Evolutionary conservation across 1,140 invertebrate genomes (phyloP).

Genomic region (Trachymyrmex cornetzi): DNA sequence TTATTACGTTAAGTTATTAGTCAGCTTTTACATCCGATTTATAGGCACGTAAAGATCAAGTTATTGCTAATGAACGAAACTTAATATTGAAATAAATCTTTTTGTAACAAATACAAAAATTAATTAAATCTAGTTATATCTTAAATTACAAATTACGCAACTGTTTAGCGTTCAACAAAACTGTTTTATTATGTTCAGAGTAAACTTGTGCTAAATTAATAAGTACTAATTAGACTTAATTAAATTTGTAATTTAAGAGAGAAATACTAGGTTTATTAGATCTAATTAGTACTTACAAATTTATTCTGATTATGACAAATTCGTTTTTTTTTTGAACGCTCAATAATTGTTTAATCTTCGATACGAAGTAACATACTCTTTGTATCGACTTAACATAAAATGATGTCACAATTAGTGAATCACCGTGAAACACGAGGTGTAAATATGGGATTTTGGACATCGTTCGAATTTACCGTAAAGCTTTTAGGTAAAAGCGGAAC

Average conservation of each 20-base stretch:
- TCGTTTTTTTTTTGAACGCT: neutral
- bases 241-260: neutral
- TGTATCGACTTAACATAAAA: neutral
- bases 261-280: neutral
- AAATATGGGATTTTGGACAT: neutral
- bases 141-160: neutral
- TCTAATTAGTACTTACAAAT: neutral
- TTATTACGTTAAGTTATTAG: neutral
- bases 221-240: no score
- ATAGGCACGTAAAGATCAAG: neutral
- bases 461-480: conserved; percentile 19
- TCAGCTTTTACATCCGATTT: neutral
- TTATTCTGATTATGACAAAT: neutral
- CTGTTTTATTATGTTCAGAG: no score
- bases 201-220: no score
- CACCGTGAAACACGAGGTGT: neutral
- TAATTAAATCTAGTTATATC: neutral
- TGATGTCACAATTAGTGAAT: neutral
- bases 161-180: no score
- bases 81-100: neutral
- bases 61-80: neutral
- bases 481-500: neutral
- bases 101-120: neutral
- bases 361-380: neutral
- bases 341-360: neutral